Base-by-base conservation (phyloP, 2,888 invertebrate genomes). In the Heteropelma amictum region DNA sequence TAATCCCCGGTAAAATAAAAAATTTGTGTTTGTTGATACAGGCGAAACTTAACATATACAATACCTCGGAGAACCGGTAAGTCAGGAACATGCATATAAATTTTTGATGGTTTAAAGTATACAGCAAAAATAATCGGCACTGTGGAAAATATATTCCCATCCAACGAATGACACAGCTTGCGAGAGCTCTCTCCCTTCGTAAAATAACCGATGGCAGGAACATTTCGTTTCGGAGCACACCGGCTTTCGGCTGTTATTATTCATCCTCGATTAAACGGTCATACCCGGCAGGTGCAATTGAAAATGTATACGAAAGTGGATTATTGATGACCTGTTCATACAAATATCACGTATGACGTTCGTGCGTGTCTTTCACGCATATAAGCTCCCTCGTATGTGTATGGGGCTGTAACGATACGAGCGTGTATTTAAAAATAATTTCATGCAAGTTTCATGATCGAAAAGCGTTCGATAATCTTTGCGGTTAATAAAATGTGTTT, bases 181-280 rank as follows among this genome's bases (percentile, higher is more conserved):
- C 35, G 26, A 3, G 38, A 23, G 23, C 49, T 61, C 19, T 47
- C 45, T 45, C 54, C 33, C 40, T 63, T 61, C 30, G 40, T 42
- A 53, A 58, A 58, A 28, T 19, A 69, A 38, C 42, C 68, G 68
- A 64, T 58, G 69, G 56, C 68, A 51, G 12, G 51, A 64, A 49
- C 53, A 51, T 64, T 73, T 64, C 51, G 64, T 54, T 61, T 30
- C 56, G 51, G 45, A 14, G 38, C 67, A 38, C 26, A 67, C 51
- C 61, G 40, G 51, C 64, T 51, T 58, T 63, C 17, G 47, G 64
- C 63, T 28, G 68, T 73, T 73, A 73, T 73, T 69, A 73, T 69
- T 73, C 64, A 73, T 73, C 40, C 42, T 51, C 69, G 68, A 73
- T 73, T 73, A 73, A 73, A 73, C 64, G 69, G 28, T 33, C 63